A percentile compares a stretch with the other conserved stretches of the same genome.
Evolutionary conservation across 1,140 invertebrate species (phyloP).

Genomic region (Diachasmimorpha longicaudata): DNA sequence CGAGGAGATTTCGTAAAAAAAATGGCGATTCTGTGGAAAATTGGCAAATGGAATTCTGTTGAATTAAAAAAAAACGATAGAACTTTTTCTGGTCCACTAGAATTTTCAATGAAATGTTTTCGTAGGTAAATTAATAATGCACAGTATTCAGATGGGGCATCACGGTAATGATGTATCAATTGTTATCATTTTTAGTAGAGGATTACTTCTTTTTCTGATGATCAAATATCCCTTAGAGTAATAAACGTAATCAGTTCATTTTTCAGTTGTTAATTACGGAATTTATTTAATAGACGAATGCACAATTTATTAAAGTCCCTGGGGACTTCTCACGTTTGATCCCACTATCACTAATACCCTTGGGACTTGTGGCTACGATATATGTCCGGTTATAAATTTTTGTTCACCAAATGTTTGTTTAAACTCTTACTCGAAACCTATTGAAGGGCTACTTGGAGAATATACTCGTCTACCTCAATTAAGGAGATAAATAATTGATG

Average conservation of each 20-base stretch:
- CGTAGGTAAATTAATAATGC: slow-evolving; percentile 3
- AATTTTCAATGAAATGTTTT: too few relatives aligned
- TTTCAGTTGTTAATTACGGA: neutral
- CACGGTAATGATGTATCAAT: slow-evolving; percentile 20
- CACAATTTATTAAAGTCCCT: neutral
- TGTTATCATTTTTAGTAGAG: neutral
- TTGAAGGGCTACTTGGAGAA: slow-evolving; percentile 59
- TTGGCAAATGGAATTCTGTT: too few relatives aligned
- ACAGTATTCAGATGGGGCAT: slow-evolving; percentile 24
- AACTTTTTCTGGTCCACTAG: too few relatives aligned
- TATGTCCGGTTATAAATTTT: neutral
- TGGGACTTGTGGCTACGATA: too few relatives aligned
- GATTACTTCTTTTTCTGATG: neutral
- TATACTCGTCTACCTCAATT: slow-evolving; percentile 62
- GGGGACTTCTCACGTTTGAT: too few relatives aligned
- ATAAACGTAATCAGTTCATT: neutral
- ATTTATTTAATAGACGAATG: neutral
- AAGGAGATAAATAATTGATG: slow-evolving; percentile 4
- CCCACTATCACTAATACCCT: too few relatives aligned
- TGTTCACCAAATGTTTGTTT: slow-evolving; percentile 27
- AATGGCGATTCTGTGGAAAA: too few relatives aligned
- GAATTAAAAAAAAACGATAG: too few relatives aligned
- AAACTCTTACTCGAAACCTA: slow-evolving; percentile 50
- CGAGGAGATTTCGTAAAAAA: too few relatives aligned
- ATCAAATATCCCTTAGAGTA: too few relatives aligned